phyloP scores from a whole-genome alignment of 2,888 invertebrate species.

The Trichogramma dendrolimi region DNA sequence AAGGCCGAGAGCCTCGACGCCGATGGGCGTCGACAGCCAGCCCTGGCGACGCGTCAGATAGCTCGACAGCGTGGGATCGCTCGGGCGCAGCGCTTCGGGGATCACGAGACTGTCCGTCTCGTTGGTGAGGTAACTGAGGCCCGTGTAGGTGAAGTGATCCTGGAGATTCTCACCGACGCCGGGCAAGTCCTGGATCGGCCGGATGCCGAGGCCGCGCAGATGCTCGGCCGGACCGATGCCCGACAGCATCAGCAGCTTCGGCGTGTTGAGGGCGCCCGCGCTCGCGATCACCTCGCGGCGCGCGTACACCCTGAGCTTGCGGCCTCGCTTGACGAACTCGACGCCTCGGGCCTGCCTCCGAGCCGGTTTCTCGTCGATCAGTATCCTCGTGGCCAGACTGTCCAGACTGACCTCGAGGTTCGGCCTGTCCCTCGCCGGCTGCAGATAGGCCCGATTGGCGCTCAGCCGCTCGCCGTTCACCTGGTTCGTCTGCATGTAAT shows the following conservation, averaged over 20 bases:
- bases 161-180: conserved; percentile 64
- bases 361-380: conserved; percentile 59
- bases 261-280: conserved; percentile 73
- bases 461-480: conserved; percentile 38
- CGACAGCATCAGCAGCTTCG: conserved; percentile 74
- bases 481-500: conserved; percentile 10
- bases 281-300: conserved; percentile 70
- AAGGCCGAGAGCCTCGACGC: conserved; percentile 60
- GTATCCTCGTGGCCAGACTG: conserved; percentile 60
- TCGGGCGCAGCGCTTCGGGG: conserved; percentile 24
- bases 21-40: conserved; percentile 61
- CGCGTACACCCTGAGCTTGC: conserved; percentile 55
- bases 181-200: conserved; percentile 56
- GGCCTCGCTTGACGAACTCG: conserved; percentile 58
- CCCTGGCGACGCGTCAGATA: conserved; percentile 58
- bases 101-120: conserved; percentile 43
- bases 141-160: conserved; percentile 66
- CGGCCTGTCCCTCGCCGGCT: conserved; percentile 55
- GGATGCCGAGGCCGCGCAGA: conserved; percentile 57
- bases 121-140: conserved; percentile 56
- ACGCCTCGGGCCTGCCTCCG: conserved; percentile 65
- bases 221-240: conserved; percentile 68
- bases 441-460: conserved; percentile 60
- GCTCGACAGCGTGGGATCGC: conserved; percentile 38
- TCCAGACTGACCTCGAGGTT: conserved; percentile 67